These are phyloP conservation scores for Callaeas wilsoni DNA, from an alignment of 2,113 vertebrate genomes.

Conservation along the genomic window DNA sequence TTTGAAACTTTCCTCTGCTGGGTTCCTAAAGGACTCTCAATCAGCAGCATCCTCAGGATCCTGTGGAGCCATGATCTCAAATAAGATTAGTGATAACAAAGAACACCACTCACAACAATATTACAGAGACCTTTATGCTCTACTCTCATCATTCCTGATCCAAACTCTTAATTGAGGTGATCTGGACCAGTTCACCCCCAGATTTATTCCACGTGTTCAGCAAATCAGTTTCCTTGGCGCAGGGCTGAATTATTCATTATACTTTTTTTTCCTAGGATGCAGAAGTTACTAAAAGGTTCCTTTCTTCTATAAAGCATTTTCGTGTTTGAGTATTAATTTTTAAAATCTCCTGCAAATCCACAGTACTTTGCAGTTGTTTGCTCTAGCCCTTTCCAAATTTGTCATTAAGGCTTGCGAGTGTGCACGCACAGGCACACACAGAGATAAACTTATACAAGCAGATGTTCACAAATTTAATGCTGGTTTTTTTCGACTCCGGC, in stretches of 20 bases:
- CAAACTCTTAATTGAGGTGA: background rate
- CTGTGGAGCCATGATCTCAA: background rate
- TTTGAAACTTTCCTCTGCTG: background rate
- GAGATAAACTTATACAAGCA: background rate
- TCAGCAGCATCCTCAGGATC: fast-evolving
- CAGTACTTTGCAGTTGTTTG: background rate
- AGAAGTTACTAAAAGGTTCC: conserved; percentile 54
- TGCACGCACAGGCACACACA: background rate
- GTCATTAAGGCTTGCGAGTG: background rate
- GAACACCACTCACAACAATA: background rate
- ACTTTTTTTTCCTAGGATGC: background rate
- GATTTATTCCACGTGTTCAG: conserved; percentile 32
- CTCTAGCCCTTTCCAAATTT: background rate
- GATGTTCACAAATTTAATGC: background rate
- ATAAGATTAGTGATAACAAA: background rate
- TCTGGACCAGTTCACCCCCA: background rate
- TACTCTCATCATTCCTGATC: background rate
- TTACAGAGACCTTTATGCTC: background rate
- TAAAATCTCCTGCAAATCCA: conserved; percentile 17
- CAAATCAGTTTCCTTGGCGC: background rate
- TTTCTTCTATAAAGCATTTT: conserved; percentile 61
- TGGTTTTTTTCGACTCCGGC: background rate
- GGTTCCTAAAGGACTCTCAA: background rate
- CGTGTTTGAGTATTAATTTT: conserved; percentile 61
- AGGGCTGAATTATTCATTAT: conserved; percentile 47